Base-by-base conservation (phyloP, 2,113 vertebrate genomes). In the Nothoprocta pentlandii region DNA sequence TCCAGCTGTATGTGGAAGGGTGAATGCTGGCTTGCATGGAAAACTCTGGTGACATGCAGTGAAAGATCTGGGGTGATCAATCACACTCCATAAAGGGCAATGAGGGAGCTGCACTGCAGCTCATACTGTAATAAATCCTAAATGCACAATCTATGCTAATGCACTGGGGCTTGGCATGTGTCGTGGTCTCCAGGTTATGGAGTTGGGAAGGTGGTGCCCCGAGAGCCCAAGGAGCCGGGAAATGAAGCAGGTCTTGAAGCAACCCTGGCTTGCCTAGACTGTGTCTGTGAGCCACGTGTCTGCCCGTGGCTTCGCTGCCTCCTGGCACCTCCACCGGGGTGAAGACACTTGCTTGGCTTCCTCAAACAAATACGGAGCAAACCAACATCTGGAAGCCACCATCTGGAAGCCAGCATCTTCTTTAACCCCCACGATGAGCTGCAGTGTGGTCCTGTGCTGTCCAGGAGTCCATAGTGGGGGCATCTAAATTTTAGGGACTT, bases 41-140 rank as follows among this genome's bases (percentile, higher is more conserved):
- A 56, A 64, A 25, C 71, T 47, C 13, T 25, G 6, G 23, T 21
- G 15, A 34, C 5, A 5, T 75, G n/a, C 63, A 75, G n/a, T 42
- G 68, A 74, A 26, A 59, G 54, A n/a, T 26, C 32, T 26, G 28
- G 17, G 16, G 16, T 41, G 54, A 75, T 78, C 41, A 28, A 30
- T 69, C 34, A 14, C 0, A 1, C 71, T 70, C 10, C 3, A 53
- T 30, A 70, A 68, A 86, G 73, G n/a, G 64, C 56, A 67, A 34
- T 0, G 2, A 62, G 59, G 30, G 32, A 86, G 42, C n/a, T 23
- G 9, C 0, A 3, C 1, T 3, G 61, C 36, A 84, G 5, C 47
- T 87, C 56, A 3, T 42, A 49, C 51, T 47, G 21, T 70, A 32
- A 61, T 42, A 59, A 74, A 77, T 3, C 19, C 26, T 75, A 70